These are phyloP conservation scores for Sitobion miscanthi DNA, from an alignment of 1,140 invertebrate genomes.

Conservation along the genomic window DNA sequence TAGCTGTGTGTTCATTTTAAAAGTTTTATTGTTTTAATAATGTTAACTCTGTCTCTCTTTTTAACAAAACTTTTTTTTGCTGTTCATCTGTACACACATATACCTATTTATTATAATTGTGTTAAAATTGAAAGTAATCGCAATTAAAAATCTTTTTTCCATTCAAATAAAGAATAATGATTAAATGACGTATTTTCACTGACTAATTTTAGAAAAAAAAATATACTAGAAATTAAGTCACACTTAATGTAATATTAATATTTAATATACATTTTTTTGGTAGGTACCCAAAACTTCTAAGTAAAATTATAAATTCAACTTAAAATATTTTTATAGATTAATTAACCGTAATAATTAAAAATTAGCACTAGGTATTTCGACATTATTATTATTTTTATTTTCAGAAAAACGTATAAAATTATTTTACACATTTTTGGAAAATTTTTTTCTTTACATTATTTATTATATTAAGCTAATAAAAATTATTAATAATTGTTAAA, in stretches of 20 bases:
- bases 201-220: not conserved
- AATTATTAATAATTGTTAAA: not conserved
- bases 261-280: not conserved
- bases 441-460: too few species aligned
- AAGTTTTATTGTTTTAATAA: not conserved
- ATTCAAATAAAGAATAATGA: not conserved
- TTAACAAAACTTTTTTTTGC: not conserved
- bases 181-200: not conserved
- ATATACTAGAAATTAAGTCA: not conserved
- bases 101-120: not conserved
- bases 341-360: not conserved
- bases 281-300: not conserved
- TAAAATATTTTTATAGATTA: not conserved
- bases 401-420: not conserved
- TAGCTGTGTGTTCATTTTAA: not conserved
- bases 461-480: not conserved
- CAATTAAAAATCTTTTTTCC: not conserved
- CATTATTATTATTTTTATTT: not conserved
- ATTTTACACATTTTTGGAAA: not conserved
- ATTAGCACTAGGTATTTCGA: not conserved
- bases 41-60: not conserved
- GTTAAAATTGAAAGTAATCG: not conserved
- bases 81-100: not conserved
- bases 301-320: not conserved
- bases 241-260: not conserved